These are phyloP conservation scores for Cistogaster globosa DNA, from an alignment of 2,888 invertebrate genomes.

Conservation along the genomic window DNA sequence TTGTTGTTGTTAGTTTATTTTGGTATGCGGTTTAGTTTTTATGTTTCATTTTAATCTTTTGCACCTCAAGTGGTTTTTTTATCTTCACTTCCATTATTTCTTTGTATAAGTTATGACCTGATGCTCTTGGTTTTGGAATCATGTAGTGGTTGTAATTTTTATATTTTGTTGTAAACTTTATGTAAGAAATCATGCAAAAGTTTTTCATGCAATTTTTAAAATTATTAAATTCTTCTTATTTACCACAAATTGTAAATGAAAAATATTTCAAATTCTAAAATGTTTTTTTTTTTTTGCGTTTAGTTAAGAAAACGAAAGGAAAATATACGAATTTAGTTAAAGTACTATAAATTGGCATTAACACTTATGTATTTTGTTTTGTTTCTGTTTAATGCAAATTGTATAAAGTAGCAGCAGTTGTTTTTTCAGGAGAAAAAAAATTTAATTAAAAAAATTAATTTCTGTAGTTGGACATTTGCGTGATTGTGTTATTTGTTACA, in stretches of 20 bases:
- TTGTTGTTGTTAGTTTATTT: conserved; percentile 48
- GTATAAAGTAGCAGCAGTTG: too few species aligned
- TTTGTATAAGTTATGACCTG: conserved; percentile 59
- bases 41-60: conserved; percentile 68
- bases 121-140: conserved; percentile 40
- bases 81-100: conserved; percentile 69
- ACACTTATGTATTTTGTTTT: too few species aligned
- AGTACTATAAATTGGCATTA: too few species aligned
- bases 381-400: too few species aligned
- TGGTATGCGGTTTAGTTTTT: conserved; percentile 46
- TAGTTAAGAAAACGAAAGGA: background rate
- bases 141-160: conserved; percentile 35
- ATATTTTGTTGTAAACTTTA: background rate
- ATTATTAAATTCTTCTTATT: background rate
- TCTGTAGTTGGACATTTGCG: too few species aligned
- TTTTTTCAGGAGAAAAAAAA: too few species aligned
- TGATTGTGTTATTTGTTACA: too few species aligned
- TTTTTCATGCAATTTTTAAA: background rate
- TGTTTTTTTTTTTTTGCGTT: too few species aligned
- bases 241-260: background rate
- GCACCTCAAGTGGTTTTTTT: conserved; percentile 72
- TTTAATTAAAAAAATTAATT: too few species aligned
- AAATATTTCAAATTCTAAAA: too few species aligned
- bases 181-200: background rate
- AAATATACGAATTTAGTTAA: too few species aligned